These are phyloP conservation scores for Epinephelus moara DNA, from an alignment of 2,113 vertebrate genomes.

Conservation along the genomic window DNA sequence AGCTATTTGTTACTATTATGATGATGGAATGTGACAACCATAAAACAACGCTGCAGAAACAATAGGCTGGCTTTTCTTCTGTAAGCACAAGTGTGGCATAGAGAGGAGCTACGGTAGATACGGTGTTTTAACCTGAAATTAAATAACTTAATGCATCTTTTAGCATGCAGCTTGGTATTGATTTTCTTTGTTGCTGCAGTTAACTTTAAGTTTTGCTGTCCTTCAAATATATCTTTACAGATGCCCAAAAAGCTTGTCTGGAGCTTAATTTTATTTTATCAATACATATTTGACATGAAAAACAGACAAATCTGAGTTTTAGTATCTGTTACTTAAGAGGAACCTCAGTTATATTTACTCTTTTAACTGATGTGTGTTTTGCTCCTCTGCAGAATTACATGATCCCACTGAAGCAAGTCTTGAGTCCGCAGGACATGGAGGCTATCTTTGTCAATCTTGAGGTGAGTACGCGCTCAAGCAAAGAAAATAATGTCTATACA, in stretches of 20 bases:
- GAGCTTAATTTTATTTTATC: not conserved
- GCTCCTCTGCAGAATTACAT: constrained; percentile 90
- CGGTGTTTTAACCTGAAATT: constrained; percentile 5
- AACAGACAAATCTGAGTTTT: not conserved
- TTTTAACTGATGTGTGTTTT: constrained; percentile 2
- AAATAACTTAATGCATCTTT: constrained; percentile 11
- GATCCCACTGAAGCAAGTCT: constrained; percentile 91
- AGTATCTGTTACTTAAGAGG: not conserved
- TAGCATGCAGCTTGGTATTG: constrained; percentile 2
- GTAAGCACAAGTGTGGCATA: not conserved
- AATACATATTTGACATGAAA: not conserved
- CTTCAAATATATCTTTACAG: constrained; percentile 11
- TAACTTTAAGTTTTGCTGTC: not conserved
- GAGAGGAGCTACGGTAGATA: constrained; percentile 7
- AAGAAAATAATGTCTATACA: not conserved
- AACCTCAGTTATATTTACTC: not conserved
- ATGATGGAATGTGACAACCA: constrained; percentile 76
- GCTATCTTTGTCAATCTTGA: constrained; percentile 97
- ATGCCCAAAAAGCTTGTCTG: constrained; percentile 16
- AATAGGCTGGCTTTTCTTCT: constrained; percentile 39
- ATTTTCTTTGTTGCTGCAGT: constrained; percentile 25
- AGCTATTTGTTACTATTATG: constrained; percentile 78
- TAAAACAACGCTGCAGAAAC: constrained; percentile 43
- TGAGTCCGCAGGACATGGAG: constrained; percentile 91
- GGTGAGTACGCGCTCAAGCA: constrained; percentile 80